Conservation (phyloP, 2,797 vertebrate genomes). For the Eupleurogrammus muticus region DNA sequence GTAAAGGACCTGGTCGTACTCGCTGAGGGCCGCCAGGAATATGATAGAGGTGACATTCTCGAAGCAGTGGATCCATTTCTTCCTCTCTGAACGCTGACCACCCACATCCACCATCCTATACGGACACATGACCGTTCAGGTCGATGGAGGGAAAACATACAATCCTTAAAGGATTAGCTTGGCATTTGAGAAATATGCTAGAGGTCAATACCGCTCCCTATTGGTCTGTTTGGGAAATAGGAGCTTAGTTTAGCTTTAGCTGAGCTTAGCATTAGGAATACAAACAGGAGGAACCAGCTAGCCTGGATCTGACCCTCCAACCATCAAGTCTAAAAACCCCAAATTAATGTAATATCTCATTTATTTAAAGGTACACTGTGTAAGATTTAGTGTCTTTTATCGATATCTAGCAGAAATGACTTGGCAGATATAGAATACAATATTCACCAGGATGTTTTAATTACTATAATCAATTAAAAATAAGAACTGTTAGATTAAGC, state of each 20-base stretch:
- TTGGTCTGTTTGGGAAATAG: neutral
- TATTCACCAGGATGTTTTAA: too few species aligned
- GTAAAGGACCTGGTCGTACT: conserved; percentile 91
- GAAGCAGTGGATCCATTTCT: conserved; percentile 95
- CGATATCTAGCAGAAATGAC: too few species aligned
- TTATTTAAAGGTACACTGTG: neutral
- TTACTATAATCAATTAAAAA: too few species aligned
- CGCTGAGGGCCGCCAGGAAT: conserved; percentile 90
- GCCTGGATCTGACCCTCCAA: neutral
- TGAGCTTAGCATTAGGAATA: neutral
- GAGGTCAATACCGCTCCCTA: too few species aligned
- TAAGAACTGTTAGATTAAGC: too few species aligned
- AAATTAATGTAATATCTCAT: neutral
- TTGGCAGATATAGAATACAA: too few species aligned
- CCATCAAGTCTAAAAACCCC: neutral
- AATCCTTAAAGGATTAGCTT: neutral
- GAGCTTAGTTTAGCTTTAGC: neutral
- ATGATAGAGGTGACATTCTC: conserved; percentile 92
- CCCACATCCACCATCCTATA: conserved; percentile 93
- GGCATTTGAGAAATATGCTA: neutral
- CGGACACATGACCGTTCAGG: neutral
- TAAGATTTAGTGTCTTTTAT: too few species aligned
- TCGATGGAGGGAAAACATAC: neutral
- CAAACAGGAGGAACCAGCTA: neutral
- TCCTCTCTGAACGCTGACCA: conserved; percentile 91